Conservation (phyloP, 2,113 vertebrate species). For the Entelurus aequoreus region DNA sequence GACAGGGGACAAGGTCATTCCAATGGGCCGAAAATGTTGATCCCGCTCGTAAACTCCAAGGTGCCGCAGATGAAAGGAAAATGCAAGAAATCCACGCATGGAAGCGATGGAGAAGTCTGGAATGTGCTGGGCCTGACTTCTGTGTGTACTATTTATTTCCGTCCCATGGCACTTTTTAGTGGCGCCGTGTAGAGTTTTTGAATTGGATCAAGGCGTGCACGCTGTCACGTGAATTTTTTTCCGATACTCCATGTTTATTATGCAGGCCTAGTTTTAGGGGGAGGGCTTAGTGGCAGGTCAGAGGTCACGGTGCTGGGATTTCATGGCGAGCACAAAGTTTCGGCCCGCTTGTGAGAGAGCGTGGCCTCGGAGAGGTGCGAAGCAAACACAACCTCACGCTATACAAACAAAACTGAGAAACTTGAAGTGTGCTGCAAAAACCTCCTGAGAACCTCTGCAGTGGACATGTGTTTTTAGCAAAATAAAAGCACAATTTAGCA, state of each 20-base stretch:
- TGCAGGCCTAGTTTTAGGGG: constrained; percentile 39
- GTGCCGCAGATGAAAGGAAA: constrained; percentile 37
- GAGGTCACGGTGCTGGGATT: constrained; percentile 50
- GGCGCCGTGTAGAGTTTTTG: constrained; percentile 22
- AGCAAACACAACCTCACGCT: constrained; percentile 47
- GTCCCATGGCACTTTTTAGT: constrained; percentile 30
- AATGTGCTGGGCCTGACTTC: constrained; percentile 23
- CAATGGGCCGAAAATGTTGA: constrained; percentile 40
- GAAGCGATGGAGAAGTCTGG: constrained; percentile 53
- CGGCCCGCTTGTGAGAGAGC: constrained; percentile 51
- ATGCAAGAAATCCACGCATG: constrained; percentile 60
- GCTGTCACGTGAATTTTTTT: constrained; percentile 10
- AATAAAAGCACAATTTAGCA: constrained; percentile 1
- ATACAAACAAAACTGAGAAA: constrained; percentile 36
- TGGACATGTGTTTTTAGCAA: no score
- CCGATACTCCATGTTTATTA: constrained; percentile 52
- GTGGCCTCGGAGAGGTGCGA: constrained; percentile 36
- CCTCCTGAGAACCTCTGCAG: neutral
- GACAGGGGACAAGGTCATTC: constrained; percentile 57
- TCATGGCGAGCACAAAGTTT: constrained; percentile 51
- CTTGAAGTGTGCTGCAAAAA: neutral
- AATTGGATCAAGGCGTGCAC: constrained; percentile 37
- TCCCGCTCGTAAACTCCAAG: constrained; percentile 54
- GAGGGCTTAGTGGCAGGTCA: constrained; percentile 49
- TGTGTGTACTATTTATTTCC: constrained; percentile 33